Conservation (phyloP, 2,888 invertebrate species). For the Euzetes globulus region DNA sequence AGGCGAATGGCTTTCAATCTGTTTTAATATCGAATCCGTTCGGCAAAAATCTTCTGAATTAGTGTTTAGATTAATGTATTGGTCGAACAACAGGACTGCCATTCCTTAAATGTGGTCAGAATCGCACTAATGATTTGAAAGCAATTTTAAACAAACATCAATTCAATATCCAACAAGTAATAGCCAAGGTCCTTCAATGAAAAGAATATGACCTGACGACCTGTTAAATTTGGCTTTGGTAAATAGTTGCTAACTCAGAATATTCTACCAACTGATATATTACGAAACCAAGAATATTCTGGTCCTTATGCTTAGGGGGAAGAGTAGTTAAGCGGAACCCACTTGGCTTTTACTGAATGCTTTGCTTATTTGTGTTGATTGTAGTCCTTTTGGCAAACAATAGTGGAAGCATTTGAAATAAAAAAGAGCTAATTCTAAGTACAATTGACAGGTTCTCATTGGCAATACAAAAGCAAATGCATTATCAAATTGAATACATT, state of each 20-base stretch:
- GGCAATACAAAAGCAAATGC: neutral
- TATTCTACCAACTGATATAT: too few relatives aligned
- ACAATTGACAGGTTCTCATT: slow-evolving; percentile 8
- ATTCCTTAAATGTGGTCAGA: slow-evolving; percentile 8
- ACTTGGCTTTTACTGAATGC: neutral
- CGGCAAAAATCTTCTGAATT: neutral
- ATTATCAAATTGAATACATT: slow-evolving; percentile 26
- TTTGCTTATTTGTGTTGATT: too few relatives aligned
- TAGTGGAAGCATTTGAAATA: neutral
- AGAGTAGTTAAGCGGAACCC: neutral
- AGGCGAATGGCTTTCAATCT: neutral
- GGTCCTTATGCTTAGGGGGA: neutral
- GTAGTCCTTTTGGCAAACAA: neutral
- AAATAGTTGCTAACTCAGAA: too few relatives aligned
- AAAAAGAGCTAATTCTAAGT: neutral
- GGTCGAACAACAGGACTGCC: neutral
- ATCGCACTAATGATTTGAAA: neutral
- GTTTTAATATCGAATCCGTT: neutral
- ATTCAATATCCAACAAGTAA: neutral
- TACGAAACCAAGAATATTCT: neutral
- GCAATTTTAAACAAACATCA: slow-evolving; percentile 3
- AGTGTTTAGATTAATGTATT: slow-evolving; percentile 5
- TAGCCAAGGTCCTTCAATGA: neutral
- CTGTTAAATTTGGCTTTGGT: too few relatives aligned
- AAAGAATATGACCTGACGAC: too few relatives aligned